These are phyloP conservation scores for Malurus elegans DNA, from an alignment of 2,113 vertebrate species.

Conservation along the genomic window DNA sequence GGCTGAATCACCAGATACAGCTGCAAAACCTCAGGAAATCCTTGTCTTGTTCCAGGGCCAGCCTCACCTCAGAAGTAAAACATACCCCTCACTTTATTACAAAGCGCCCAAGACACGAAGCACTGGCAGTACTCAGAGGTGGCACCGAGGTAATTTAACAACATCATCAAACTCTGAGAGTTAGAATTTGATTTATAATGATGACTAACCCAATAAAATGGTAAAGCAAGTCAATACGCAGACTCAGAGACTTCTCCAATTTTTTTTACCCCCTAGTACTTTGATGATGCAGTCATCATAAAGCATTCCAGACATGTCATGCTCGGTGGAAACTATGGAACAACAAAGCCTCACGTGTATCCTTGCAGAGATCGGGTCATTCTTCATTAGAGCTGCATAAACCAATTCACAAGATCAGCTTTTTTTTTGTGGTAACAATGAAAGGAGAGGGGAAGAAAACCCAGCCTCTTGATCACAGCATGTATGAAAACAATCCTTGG, in stretches of 20 bases:
- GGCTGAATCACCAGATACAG: not conserved
- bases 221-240: slow-evolving; percentile 74
- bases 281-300: slow-evolving; percentile 60
- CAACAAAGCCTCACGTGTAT: slow-evolving; percentile 63
- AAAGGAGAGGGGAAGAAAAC: not conserved
- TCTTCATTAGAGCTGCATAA: slow-evolving; percentile 54
- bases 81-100: not conserved
- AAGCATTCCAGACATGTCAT: slow-evolving; percentile 61
- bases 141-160: slow-evolving; percentile 51
- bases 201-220: slow-evolving; percentile 76
- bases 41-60: slow-evolving; percentile 8
- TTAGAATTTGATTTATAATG: slow-evolving; percentile 65
- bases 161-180: slow-evolving; percentile 42
- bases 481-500: not conserved
- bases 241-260: slow-evolving; percentile 55
- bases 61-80: not conserved
- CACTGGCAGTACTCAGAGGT: slow-evolving; percentile 29
- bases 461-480: not conserved
- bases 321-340: slow-evolving; percentile 59
- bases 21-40: slow-evolving; percentile 33
- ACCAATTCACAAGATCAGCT: slow-evolving; percentile 30
- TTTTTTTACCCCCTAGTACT: slow-evolving; percentile 45
- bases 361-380: slow-evolving; percentile 63
- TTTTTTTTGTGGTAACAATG: not conserved
- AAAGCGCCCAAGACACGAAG: not conserved